Percentiles rank a stretch among this genome's conserved stretches.
Conservation (phyloP, 2,888 invertebrate species). For the Pegoplata infirma region DNA sequence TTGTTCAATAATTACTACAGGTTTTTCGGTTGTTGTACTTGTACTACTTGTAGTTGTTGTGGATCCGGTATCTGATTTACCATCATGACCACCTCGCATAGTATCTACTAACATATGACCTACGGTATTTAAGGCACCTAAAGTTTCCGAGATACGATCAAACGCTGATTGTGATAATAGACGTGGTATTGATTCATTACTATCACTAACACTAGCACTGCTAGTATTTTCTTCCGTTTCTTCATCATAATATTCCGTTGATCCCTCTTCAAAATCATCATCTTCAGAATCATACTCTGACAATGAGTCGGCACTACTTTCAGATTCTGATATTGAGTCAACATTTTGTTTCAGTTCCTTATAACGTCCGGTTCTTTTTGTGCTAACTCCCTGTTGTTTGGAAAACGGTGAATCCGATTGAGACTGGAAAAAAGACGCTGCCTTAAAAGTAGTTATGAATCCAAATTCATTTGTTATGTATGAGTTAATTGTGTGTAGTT, state of each 20-base stretch:
- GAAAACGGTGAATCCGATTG: conserved; percentile 70
- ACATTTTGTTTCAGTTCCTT: conserved; percentile 53
- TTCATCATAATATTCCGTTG: conserved; percentile 72
- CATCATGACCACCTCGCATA: conserved; percentile 80
- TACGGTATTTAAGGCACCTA: conserved; percentile 91
- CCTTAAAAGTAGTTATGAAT: conserved; percentile 76
- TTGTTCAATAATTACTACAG: neutral
- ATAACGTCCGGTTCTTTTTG: conserved; percentile 31
- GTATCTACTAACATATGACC: conserved; percentile 91
- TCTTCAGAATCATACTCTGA: conserved; percentile 60
- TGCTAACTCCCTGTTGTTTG: conserved; percentile 56
- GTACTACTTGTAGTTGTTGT: conserved; percentile 37
- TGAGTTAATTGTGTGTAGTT: conserved; percentile 32
- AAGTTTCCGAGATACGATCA: conserved; percentile 82
- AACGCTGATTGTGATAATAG: conserved; percentile 82
- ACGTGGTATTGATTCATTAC: conserved; percentile 78
- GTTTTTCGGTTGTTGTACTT: conserved; percentile 9
- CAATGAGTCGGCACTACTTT: conserved; percentile 36
- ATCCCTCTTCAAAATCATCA: conserved; percentile 66
- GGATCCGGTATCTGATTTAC: conserved; percentile 33
- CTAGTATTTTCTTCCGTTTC: conserved; percentile 69
- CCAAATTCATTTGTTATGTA: conserved; percentile 68
- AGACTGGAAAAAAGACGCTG: conserved; percentile 78
- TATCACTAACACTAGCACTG: conserved; percentile 65
- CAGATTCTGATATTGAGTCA: conserved; percentile 39